Conservation (phyloP, 2,797 vertebrate species). For the Leptodactylus fallax region DNA sequence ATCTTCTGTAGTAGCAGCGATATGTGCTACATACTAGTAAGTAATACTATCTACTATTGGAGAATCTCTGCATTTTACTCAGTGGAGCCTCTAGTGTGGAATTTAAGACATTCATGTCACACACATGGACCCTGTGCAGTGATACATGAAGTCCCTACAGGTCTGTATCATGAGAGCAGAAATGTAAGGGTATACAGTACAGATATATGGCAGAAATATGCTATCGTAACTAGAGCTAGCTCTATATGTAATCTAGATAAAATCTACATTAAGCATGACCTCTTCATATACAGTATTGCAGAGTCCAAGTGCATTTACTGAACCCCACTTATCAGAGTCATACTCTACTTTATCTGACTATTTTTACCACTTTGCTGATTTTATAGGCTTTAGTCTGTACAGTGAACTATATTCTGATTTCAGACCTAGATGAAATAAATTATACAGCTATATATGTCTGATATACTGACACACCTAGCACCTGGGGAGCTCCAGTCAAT, state of each 20-base stretch:
- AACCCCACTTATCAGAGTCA: no score
- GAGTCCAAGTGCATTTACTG: no score
- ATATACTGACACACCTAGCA: slow-evolving; percentile 67
- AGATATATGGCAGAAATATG: no score
- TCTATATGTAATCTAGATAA: no score
- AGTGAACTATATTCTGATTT: slow-evolving; percentile 25
- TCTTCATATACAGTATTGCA: no score
- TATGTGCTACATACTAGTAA: not conserved
- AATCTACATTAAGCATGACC: no score
- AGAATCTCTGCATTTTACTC: not conserved
- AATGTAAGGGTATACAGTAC: no score
- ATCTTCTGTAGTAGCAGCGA: not conserved
- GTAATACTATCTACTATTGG: not conserved
- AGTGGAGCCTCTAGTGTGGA: not conserved
- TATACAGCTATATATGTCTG: slow-evolving; percentile 31
- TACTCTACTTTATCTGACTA: no score
- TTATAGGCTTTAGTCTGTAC: not conserved
- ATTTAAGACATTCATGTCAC: not conserved
- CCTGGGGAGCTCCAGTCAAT: slow-evolving; percentile 64
- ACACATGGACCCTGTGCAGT: no score
- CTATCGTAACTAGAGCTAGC: no score
- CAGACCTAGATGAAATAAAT: not conserved
- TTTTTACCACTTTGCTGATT: not conserved
- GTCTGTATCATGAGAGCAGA: no score
- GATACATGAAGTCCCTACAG: no score